Base-by-base conservation (phyloP, 2,113 vertebrate genomes). In the Scatophagus argus region DNA sequence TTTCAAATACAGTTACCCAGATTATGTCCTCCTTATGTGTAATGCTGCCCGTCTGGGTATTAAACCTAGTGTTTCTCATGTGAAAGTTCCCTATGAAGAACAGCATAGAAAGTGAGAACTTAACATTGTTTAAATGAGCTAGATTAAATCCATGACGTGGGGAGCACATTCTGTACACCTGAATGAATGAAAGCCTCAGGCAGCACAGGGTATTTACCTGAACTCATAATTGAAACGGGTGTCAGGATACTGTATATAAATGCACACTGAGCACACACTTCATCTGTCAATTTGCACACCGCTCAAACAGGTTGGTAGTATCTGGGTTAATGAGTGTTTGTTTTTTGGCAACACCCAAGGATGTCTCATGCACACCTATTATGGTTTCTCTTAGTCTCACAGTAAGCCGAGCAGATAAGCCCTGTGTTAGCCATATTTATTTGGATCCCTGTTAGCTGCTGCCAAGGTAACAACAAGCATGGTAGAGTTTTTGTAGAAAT, bases 241-340 rank as follows among this genome's bases (percentile, higher is more conserved):
- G 63, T 67, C 66, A 23, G 60, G 76, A 55, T 46, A 71, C 63
- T 79, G 51, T 63, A 75, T 63, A 43, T 4, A 61, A 2, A 41
- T 3, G 46, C 11, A 58, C 44, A 63, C 54, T 71, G 58, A 74
- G 71, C 77, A 68, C 73, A 79, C 83, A 84, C 63, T 63, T 88
- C 63, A 64, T 86, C 81, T 74, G 83, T 90, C 68, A 67, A 52
- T 85, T 74, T 67, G 70, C 74, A 43, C 65, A 66, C 44, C 51
- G 59, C 80, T 85, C 75, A 82, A 88, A 90, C 65, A 87, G 78
- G 88, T 83, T 5, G 32, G 66, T 72, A 79, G 41, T 85, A 83
- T 87, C 77, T 89, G 73, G 83, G 90, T 89, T 91, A 91, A 87
- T 84, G 87, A 86, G 76, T 92, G 83, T 93, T 94, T 93, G 89